phyloP scores from a whole-genome alignment of 2,113 vertebrate species.

The Amphilophus citrinellus region DNA sequence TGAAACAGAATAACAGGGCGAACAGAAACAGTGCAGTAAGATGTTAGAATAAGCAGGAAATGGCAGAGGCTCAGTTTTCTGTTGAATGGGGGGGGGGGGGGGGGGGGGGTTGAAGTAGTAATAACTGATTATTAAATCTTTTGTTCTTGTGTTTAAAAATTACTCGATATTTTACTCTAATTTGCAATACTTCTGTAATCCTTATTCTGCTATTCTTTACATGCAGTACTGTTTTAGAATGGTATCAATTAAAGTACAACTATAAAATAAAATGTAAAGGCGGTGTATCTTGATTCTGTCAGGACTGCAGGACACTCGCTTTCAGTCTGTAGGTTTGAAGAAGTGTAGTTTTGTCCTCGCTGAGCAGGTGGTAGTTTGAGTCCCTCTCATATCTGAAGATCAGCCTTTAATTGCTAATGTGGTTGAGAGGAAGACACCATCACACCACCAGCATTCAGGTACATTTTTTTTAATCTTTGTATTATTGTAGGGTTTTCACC shows the following conservation, averaged over 20 bases:
- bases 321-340: not conserved
- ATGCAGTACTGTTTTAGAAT: not conserved
- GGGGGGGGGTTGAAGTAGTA: not conserved
- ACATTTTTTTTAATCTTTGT: constrained; percentile 47
- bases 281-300: too few relatives aligned
- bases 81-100: too few relatives aligned
- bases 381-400: constrained; percentile 99
- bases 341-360: constrained; percentile 80
- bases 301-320: too few relatives aligned
- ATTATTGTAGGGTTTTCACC: too few relatives aligned
- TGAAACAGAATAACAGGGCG: not conserved
- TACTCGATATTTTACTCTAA: not conserved
- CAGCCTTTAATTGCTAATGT: constrained; percentile 95
- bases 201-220: not conserved
- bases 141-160: not conserved
- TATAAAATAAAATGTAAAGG: too few relatives aligned
- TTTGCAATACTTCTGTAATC: not conserved
- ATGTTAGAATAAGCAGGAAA: not conserved
- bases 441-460: constrained; percentile 96
- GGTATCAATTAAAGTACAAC: not conserved
- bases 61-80: too few relatives aligned
- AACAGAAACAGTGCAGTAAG: not conserved
- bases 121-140: not conserved
- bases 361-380: constrained; percentile 98
- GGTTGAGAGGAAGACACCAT: constrained; percentile 95